phyloP scores from a whole-genome alignment of 2,888 invertebrate species.

The Parnassius mnemosyne region DNA sequence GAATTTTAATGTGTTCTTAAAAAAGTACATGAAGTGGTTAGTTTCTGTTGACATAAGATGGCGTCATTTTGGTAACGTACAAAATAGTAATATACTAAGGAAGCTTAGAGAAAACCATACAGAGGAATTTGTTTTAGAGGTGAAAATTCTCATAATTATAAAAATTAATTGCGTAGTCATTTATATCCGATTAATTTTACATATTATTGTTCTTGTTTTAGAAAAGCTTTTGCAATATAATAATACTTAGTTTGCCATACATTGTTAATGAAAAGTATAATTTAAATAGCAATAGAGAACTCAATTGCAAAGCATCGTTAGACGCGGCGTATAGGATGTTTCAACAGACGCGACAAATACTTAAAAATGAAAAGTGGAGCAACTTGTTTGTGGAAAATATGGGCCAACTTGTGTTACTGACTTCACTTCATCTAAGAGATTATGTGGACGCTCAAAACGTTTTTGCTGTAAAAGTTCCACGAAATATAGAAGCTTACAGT shows the following conservation, averaged over 20 bases:
- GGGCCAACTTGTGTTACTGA: constrained; percentile 54
- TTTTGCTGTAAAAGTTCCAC: constrained; percentile 50
- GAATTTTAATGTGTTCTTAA: constrained; percentile 56
- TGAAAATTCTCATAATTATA: constrained; percentile 28
- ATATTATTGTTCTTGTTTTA: constrained; percentile 31
- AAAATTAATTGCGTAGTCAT: too few species aligned
- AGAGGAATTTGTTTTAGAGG: constrained; percentile 50
- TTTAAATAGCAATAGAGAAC: constrained; percentile 34
- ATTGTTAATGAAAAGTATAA: constrained; percentile 59
- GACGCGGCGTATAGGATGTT: constrained; percentile 54
- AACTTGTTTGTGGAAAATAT: constrained; percentile 66
- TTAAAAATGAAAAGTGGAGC: constrained; percentile 58
- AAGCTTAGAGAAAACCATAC: constrained; percentile 33
- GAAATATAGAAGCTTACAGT: constrained; percentile 54
- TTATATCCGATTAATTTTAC: too few species aligned
- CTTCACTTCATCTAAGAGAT: constrained; percentile 60
- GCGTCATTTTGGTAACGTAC: constrained; percentile 53
- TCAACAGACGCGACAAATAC: constrained; percentile 50
- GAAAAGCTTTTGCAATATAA: constrained; percentile 61
- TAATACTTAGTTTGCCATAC: constrained; percentile 62
- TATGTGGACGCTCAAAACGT: constrained; percentile 47
- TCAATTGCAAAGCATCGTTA: constrained; percentile 29
- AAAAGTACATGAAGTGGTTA: constrained; percentile 68
- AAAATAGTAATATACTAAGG: constrained; percentile 45
- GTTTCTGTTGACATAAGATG: constrained; percentile 68